Evolutionary conservation across 2,113 vertebrate species (phyloP), one percentile per base, ranked within the genome.

Genomic region (Bothrops jararaca): DNA sequence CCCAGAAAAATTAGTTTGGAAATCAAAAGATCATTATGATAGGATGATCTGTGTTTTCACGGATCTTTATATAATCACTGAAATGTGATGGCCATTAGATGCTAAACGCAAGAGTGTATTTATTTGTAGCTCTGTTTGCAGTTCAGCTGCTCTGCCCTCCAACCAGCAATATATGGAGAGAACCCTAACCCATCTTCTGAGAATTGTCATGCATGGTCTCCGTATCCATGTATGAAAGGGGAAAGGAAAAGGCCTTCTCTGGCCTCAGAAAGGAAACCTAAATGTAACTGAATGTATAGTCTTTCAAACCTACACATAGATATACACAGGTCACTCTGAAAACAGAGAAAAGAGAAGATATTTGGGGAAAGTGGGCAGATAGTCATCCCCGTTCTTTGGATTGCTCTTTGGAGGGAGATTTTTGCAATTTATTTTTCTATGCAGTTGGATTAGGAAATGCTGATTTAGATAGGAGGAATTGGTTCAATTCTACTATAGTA

Each of bases 1-100:
- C 50, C 58, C 58, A 90, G 58, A 90, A 90, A 90, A 90, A 90
- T 48, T 74, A 39, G 89, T 80, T 80, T 90, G 64, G 11, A 50
- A 90, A 24, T 89, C 88, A 57, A 45, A 54, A 58, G 88, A 52
- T 34, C 1, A 64, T 50, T 64, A 18, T 89, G 22, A 58, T 23
- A 39, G 52, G 88, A 29, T 90, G 45, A 60, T 89, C 8, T 29
- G 48, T 69, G 42, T 5, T 54, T 54, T 56, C 48, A 23, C 15
- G 39, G n/a, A 39, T 22, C 34, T 39, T 80, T 18, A 39, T 80
- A 80, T 80, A 80, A 20, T 39, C 69, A 80, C 74, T 80, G 74
- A 80, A 80, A 22, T 80, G 34, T 80, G 74, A 42, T 80, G 74
- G 74, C 74, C 34, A 80, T 80, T 80, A 74, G 69, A 74, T 74